Evolutionary conservation across 1,140 invertebrate species (phyloP), one percentile per base, ranked within the genome.

Genomic region (Gerris buenoi): DNA sequence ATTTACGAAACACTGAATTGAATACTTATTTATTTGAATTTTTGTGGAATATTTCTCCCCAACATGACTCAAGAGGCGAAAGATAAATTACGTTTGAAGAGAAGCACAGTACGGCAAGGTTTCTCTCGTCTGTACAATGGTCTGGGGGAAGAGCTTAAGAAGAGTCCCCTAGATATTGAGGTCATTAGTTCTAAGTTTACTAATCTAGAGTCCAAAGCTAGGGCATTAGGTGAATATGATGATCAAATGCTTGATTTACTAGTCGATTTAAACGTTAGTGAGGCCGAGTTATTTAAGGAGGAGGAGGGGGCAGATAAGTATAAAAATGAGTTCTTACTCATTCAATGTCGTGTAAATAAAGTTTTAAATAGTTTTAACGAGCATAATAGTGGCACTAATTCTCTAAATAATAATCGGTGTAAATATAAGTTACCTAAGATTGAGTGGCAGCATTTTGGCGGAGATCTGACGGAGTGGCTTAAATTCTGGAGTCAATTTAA

Each of bases 391-490:
- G 33, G 33, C 18, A 46, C 5, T 46, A 46, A 18, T 46, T 10
- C 5, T 46, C 18, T 18, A 10, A 46, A 60, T 13, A 60, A 60
- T 5, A 22, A 22, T 60, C 10, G 23, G 5, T n/a, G n/a, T n/a
- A n/a, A n/a, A n/a, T 60, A 22, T 15, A 60, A 60, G 23, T 60
- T 13, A 13, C 58, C 58, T 25, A 60, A 60, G 23, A 22, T 60
- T 5, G 58, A 60, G 23, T 60, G 15, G 23, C 22, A 28, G 27
- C 71, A 71, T 29, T 72, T 71, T 63, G 56, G 46, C 59, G 72
- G 71, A 1, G 62, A 71, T 10, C 27, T 70, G 14, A 72, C 67
- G 63, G 72, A 71, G n/a, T 73, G 71, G 72, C 25, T 73, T 13
- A 15, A 14, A 0, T 73, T 70, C 65, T 71, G 72, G 72, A 18